phyloP scores from a whole-genome alignment of 1,140 invertebrate species.

The Drosophila novamexicana region DNA sequence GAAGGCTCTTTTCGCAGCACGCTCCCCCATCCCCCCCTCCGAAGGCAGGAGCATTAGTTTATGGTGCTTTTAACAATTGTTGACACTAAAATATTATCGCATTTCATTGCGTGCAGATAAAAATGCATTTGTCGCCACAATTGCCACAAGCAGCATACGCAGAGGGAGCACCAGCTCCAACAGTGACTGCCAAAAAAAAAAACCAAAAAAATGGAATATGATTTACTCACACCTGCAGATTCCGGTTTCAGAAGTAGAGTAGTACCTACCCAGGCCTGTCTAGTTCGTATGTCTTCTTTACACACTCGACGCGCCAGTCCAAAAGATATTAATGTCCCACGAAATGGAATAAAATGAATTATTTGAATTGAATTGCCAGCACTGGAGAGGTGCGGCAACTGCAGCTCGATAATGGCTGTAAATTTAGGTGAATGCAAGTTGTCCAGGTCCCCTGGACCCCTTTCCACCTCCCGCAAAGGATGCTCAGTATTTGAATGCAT shows the following conservation, averaged over 20 bases:
- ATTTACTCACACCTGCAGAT: constrained; percentile 76
- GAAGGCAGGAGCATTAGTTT: constrained; percentile 71
- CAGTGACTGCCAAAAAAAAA: constrained; percentile 30
- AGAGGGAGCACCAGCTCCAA: constrained; percentile 8
- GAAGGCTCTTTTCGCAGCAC: constrained; percentile 55
- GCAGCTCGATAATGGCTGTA: constrained; percentile 79
- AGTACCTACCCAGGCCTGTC: constrained; percentile 28
- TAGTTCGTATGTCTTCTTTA: constrained; percentile 81
- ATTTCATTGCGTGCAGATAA: constrained; percentile 83
- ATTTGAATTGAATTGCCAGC: constrained; percentile 79
- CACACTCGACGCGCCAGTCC: constrained; percentile 66
- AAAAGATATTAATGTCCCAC: constrained; percentile 81
- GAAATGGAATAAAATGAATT: constrained; percentile 84
- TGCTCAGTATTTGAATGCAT: constrained; percentile 63
- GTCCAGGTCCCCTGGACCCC: not conserved
- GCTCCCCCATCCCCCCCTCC: not conserved
- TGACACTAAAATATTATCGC: constrained; percentile 84
- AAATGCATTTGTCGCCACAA: constrained; percentile 83
- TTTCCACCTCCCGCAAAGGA: constrained; percentile 5
- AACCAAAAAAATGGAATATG: constrained; percentile 51
- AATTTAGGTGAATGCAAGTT: constrained; percentile 63
- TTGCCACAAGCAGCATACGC: constrained; percentile 63
- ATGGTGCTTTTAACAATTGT: constrained; percentile 84
- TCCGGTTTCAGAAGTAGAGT: constrained; percentile 7
- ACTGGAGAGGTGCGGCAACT: constrained; percentile 39